phyloP scores from a whole-genome alignment of 2,888 invertebrate genomes.

The Cephus pygmeus region DNA sequence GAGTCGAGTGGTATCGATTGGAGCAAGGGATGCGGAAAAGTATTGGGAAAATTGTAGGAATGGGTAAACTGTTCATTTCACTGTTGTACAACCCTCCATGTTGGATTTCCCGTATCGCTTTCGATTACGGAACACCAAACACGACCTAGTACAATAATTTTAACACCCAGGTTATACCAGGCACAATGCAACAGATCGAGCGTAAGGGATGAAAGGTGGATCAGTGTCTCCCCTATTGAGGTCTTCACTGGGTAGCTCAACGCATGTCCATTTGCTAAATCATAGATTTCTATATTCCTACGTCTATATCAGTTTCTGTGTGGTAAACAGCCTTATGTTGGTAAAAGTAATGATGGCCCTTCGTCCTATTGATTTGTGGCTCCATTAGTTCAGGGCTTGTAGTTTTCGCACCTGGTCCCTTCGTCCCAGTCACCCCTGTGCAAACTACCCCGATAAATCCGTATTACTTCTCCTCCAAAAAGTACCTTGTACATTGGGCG shows the following conservation, averaged over 20 bases:
- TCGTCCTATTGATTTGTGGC: slow-evolving; percentile 63
- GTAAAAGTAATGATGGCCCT: slow-evolving; percentile 61
- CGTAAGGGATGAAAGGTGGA: slow-evolving; percentile 57
- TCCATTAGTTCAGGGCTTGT: slow-evolving; percentile 62
- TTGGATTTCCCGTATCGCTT: too few relatives aligned
- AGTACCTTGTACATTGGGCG: too few relatives aligned
- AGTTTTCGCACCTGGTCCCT: slow-evolving; percentile 48
- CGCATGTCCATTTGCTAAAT: slow-evolving; percentile 35
- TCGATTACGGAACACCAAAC: too few relatives aligned
- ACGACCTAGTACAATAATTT: too few relatives aligned
- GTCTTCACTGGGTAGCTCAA: slow-evolving; percentile 17
- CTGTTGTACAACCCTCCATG: too few relatives aligned
- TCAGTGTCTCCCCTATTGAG: slow-evolving; percentile 24
- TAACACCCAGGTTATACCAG: background rate
- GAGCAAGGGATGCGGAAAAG: too few relatives aligned
- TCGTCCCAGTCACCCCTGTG: slow-evolving; percentile 8
- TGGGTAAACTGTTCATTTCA: too few relatives aligned
- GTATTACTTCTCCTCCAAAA: slow-evolving; percentile 46
- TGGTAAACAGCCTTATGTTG: slow-evolving; percentile 61
- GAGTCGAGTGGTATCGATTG: too few relatives aligned
- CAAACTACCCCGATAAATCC: slow-evolving; percentile 49
- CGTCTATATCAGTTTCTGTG: slow-evolving; percentile 34
- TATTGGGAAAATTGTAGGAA: too few relatives aligned
- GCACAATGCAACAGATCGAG: slow-evolving; percentile 54
- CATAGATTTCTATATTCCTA: background rate